Evolutionary conservation across 2,888 invertebrate genomes (phyloP).

Genomic region (Thereva nobilitata): DNA sequence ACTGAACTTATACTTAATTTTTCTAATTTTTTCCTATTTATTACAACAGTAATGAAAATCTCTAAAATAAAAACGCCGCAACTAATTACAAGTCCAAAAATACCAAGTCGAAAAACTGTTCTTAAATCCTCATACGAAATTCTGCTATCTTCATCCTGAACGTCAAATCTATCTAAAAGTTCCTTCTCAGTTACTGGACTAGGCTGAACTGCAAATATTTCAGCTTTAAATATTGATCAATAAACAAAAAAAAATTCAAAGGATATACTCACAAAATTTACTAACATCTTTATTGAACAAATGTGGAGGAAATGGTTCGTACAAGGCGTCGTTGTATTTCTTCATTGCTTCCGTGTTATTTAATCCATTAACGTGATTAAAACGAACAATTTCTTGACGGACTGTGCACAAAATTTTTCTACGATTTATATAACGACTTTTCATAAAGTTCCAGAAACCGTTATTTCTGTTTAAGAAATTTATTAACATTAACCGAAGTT

Average conservation of each 20-base stretch:
- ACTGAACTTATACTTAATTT: no score
- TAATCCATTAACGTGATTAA: slow-evolving; percentile 34
- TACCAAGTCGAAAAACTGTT: neutral
- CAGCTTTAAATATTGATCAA: slow-evolving; percentile 8
- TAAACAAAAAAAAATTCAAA: neutral
- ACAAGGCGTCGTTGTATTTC: slow-evolving; percentile 36
- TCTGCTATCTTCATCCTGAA: neutral
- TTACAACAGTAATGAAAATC: no score
- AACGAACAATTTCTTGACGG: slow-evolving; percentile 30
- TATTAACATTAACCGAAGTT: no score
- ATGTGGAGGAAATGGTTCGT: slow-evolving; percentile 38
- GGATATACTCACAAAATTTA: slow-evolving; percentile 26
- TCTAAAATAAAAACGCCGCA: no score
- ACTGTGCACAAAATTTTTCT: slow-evolving; percentile 34
- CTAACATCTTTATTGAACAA: slow-evolving; percentile 24
- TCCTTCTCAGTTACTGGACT: slow-evolving; percentile 28
- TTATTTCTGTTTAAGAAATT: slow-evolving; percentile 5
- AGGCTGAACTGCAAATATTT: slow-evolving; percentile 35
- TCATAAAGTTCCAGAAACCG: slow-evolving; percentile 37
- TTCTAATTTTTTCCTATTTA: no score
- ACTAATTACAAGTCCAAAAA: neutral
- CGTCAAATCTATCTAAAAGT: slow-evolving; percentile 28
- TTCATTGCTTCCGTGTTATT: slow-evolving; percentile 30
- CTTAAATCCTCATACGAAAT: neutral
- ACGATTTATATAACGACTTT: slow-evolving; percentile 19